Base-by-base conservation (phyloP, 1,140 invertebrate genomes). In the Triops longicaudatus region DNA sequence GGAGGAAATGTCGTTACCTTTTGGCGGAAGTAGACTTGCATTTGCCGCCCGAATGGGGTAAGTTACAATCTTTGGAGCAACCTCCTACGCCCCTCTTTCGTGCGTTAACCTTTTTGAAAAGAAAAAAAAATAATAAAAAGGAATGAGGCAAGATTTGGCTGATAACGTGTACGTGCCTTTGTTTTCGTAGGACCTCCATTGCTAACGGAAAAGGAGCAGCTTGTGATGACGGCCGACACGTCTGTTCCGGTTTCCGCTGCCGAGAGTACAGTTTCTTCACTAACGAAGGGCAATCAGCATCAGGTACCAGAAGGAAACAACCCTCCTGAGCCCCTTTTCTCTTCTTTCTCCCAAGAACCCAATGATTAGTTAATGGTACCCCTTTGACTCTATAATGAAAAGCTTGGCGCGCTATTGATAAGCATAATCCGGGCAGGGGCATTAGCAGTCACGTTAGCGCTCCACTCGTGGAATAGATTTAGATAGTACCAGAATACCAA, bases 161-260 rank as follows among this genome's bases (percentile, higher is more conserved):
- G 50, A 63, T 63, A 63, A 37, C 31, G 31, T 37, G 31, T 37
- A 37, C 31, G 31, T 63, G 50, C 9, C 50, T 22, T 22, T 63
- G 14, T 63, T 17, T 63, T 63, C 22, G 10, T 22, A 63, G 50
- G 50, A 12, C 50, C 50, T 63, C 22, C 22, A 63, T 22, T 63
- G 50, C 50, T 63, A 63, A 17, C 50, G 50, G 50, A 63, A 63
- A 63, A 63, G 14, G 50, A 63, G n/a, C 50, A 63, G 50, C 50
- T 63, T 63, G 50, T 14, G 50, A 22, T 22, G 3, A 1, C 50
- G n/a, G 11, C 17, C 31, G 31, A 37, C 31, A 37, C 31, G 7
- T 63, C 50, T 63, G 50, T 63, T 63, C 50, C 50, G 50, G 50
- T 63, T 63, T 63, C 50, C 50, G 50, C 50, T 63, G 50, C 50